A percentile compares a stretch with the other conserved stretches of the same genome.
Evolutionary conservation across 2,113 vertebrate species (phyloP).

Genomic region (Oryzias javanicus): DNA sequence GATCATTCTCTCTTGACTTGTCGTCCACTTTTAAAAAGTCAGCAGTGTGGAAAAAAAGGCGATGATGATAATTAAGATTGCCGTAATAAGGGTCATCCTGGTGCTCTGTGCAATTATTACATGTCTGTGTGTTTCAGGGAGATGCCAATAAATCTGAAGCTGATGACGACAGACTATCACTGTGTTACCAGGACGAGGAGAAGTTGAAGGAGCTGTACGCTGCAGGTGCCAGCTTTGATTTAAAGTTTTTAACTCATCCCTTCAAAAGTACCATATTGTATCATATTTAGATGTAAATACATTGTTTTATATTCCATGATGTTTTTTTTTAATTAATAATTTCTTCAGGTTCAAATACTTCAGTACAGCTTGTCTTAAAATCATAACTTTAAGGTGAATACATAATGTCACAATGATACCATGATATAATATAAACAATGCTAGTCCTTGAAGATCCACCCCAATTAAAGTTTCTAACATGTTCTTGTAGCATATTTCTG

Average conservation of each 20-base stretch:
- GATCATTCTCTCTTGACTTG: conserved; percentile 14
- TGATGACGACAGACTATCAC: conserved; percentile 87
- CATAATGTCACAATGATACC: too few species aligned
- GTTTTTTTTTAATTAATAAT: too few species aligned
- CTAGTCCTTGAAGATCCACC: too few species aligned
- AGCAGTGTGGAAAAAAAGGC: conserved; percentile 5
- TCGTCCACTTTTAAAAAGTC: conserved; percentile 37
- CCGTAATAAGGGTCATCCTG: conserved; percentile 6
- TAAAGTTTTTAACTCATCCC: not conserved
- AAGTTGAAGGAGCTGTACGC: conserved; percentile 83
- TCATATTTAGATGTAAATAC: too few species aligned
- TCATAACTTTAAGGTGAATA: too few species aligned
- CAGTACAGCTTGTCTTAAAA: too few species aligned
- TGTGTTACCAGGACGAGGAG: conserved; percentile 87
- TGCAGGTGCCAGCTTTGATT: conserved; percentile 71
- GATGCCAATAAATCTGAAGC: conserved; percentile 92
- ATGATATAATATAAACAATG: too few species aligned
- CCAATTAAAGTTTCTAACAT: too few species aligned
- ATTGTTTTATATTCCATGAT: too few species aligned
- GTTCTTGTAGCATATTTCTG: too few species aligned
- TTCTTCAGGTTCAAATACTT: too few species aligned
- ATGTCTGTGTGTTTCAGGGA: conserved; percentile 77
- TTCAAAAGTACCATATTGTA: too few species aligned
- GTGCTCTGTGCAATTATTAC: conserved; percentile 11
- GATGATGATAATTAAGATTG: conserved; percentile 6